These are phyloP conservation scores for Zalophus californianus DNA, from an alignment of 2,797 vertebrate species.

Conservation along the genomic window DNA sequence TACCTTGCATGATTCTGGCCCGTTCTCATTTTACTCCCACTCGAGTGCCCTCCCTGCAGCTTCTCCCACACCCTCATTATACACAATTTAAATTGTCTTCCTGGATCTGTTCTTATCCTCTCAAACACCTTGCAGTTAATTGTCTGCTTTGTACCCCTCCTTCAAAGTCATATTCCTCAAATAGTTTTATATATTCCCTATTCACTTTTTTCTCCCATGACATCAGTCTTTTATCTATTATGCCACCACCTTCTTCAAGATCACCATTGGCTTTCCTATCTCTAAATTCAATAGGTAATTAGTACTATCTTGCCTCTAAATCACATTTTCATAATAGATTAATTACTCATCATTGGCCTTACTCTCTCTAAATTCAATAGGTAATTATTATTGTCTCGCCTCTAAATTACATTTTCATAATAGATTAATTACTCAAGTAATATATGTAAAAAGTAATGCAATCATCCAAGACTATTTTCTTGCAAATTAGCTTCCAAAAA, in stretches of 20 bases:
- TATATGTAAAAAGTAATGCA: neutral
- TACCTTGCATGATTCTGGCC: neutral
- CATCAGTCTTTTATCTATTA: neutral
- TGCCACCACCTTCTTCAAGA: neutral
- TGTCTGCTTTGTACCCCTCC: neutral
- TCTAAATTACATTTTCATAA: neutral
- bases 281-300: neutral
- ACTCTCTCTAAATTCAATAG: neutral
- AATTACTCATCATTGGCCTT: neutral
- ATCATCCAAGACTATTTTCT: neutral
- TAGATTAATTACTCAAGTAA: neutral
- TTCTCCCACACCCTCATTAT: neutral
- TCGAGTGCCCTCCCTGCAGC: fast-evolving
- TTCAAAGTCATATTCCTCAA: neutral
- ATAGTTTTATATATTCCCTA: neutral
- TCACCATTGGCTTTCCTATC: neutral
- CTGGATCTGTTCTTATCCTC: neutral
- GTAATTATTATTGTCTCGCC: neutral
- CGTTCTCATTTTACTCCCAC: neutral
- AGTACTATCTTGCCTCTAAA: neutral
- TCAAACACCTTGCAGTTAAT: neutral
- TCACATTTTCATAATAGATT: neutral
- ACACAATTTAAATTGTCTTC: neutral
- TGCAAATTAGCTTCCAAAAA: neutral
- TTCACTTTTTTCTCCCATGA: neutral